Evolutionary conservation across 2,888 invertebrate species (phyloP).

Genomic region (Oscheius sp.): DNA sequence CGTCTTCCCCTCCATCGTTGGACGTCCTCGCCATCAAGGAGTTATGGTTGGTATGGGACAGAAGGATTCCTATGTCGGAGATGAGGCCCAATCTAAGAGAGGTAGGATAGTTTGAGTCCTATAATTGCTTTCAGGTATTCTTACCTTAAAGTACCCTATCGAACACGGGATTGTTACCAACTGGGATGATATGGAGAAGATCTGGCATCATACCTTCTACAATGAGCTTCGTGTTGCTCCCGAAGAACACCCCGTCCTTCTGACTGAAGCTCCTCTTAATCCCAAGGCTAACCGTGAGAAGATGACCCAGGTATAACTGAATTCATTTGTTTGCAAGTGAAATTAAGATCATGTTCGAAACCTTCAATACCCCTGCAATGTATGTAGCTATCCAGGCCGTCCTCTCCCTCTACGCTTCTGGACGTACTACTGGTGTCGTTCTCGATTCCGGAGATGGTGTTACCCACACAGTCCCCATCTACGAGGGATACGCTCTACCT

Average conservation of each 20-base stretch:
- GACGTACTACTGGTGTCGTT: slow-evolving; percentile 74
- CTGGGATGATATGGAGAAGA: slow-evolving; percentile 99
- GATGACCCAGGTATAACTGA: slow-evolving; percentile 80
- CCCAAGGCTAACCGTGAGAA: slow-evolving; percentile 94
- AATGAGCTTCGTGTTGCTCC: slow-evolving; percentile 94
- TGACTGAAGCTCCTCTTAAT: slow-evolving; percentile 91
- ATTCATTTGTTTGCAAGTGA: background rate
- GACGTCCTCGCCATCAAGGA: slow-evolving; percentile 77
- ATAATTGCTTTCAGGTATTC: slow-evolving; percentile 76
- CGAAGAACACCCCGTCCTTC: slow-evolving; percentile 90
- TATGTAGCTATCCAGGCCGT: slow-evolving; percentile 89
- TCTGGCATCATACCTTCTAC: slow-evolving; percentile 99
- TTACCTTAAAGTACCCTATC: slow-evolving; percentile 93
- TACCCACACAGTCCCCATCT: slow-evolving; percentile 82
- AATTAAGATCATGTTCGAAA: slow-evolving; percentile 84
- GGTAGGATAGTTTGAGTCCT: slow-evolving; percentile 19
- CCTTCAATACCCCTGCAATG: slow-evolving; percentile 80
- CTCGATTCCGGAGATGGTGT: slow-evolving; percentile 92
- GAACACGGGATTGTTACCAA: slow-evolving; percentile 97
- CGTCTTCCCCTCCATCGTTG: slow-evolving; percentile 85
- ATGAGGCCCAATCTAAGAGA: slow-evolving; percentile 76
- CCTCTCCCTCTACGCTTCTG: slow-evolving; percentile 86
- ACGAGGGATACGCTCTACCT: slow-evolving; percentile 79
- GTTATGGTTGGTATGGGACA: slow-evolving; percentile 74
- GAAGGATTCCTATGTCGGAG: slow-evolving; percentile 73